Evolutionary conservation across 2,797 vertebrate genomes (phyloP), one percentile per base, ranked within the genome.

Genomic region (Crenuchus spilurus): DNA sequence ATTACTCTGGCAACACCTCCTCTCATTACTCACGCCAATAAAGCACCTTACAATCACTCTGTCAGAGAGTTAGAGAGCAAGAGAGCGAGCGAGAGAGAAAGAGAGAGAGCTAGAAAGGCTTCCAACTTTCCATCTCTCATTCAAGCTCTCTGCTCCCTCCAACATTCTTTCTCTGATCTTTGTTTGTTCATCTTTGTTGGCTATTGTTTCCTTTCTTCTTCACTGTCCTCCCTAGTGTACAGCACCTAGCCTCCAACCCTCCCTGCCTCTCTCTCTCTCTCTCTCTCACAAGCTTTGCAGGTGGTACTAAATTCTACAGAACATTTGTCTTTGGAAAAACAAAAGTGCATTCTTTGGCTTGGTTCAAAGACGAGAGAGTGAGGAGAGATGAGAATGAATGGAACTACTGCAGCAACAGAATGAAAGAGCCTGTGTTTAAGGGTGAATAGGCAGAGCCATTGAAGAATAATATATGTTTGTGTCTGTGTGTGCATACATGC

Each of bases 21-120:
- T 82, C 87, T 91, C 87, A 92, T 92, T 91, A 92, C 88, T 92
- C 89, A 91, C 16, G 83, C 87, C 86, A 91, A 89, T 91, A 91
- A 92, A 90, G 85, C 82, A 88, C 89, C 84, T 89, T 87, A 69
- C 63, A 87, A 88, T 88, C 87, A 90, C 91, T 89, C 90, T 84
- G 87, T 89, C 84, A 84, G 77, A 87, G 84, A 79, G 76, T n/a
- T n/a, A 82, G 80, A 82, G 75, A 48, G 35, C 74, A 70, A 80
- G 31, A 33, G 76, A 20, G 31, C 79, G 76, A 82, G 80, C 81
- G 75, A 48, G 35, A 72, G 71, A 80, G 31, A 33, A 78, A 20
- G 31, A 79, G 76, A 82, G 80, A 82, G 75, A 48, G 35, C 74
- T 70, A 80, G 31, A 33, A 78, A 20, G 31, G 69, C 44, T 61